Percentiles rank a stretch among this genome's conserved stretches.
phyloP scores from a whole-genome alignment of 37 sponge, comb jelly and placozoan species.

The Halisarca cf. caerulea region DNA sequence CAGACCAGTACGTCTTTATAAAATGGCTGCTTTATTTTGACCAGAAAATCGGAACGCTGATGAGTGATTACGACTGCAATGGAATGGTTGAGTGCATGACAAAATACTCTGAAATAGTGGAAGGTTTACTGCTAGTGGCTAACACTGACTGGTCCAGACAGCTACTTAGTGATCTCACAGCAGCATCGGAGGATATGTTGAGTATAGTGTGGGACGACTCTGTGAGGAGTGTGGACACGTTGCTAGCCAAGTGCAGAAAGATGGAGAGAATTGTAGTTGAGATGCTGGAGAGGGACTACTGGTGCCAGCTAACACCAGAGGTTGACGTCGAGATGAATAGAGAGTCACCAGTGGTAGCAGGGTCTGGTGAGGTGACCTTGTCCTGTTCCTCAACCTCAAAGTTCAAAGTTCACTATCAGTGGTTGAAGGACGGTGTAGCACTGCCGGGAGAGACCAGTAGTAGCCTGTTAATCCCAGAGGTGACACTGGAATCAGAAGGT shows the following conservation, averaged over 20 bases:
- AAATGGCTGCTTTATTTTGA: constrained; percentile 3
- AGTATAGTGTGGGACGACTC: background rate
- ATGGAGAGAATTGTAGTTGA: background rate
- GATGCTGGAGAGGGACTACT: background rate
- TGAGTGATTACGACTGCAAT: background rate
- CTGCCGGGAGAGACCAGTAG: background rate
- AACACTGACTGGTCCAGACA: background rate
- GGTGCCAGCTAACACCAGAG: background rate
- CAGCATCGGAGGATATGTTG: background rate
- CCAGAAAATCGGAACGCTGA: background rate
- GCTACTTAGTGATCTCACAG: background rate
- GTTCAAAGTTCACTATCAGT: background rate
- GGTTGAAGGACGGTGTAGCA: constrained; percentile 15
- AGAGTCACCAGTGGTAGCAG: background rate
- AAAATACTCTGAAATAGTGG: background rate
- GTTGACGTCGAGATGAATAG: background rate
- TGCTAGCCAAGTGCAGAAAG: background rate
- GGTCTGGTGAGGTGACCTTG: background rate
- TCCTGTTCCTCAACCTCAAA: background rate
- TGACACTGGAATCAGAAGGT: background rate
- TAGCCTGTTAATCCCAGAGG: background rate
- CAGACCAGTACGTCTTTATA: background rate
- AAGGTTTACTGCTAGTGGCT: background rate
- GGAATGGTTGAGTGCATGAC: background rate
- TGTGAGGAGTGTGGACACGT: background rate